Evolutionary conservation across 2,888 invertebrate species (phyloP), one percentile per base, ranked within the genome.

Genomic region (Leucozona laternaria): DNA sequence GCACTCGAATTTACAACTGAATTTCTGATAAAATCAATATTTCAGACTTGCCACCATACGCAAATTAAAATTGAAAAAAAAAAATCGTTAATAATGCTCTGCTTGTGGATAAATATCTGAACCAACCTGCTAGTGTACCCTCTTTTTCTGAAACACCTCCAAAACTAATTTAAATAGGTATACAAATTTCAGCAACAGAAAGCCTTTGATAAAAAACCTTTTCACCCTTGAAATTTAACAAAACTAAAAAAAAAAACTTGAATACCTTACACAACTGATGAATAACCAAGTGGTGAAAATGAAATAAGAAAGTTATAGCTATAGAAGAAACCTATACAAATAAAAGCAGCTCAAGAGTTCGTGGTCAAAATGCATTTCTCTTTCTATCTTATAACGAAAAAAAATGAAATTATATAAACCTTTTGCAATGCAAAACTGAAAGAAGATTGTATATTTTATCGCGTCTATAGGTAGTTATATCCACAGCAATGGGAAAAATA

Each of bases 381-480:
- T 37, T n/a, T n/a, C 4, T n/a, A 31, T 15, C 22, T 37, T 2
- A n/a, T 25, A 31, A 17, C 37, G 37, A n/a, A 50, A 53, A 37
- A 53, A 22, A 13, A 64, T 1, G 45, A 2, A 17, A n/a, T n/a
- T 2, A 64, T 4, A 37, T 22, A 40, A 60, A 17, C 60, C 60
- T 37, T 53, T 68, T 68, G 37, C 68, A 68, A 68, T 68, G 68
- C 68, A 68, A 68, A 66, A 66, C 48, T 50, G 0, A 7, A 53
- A 53, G 53, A 68, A 68, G 53, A 68, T 68, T 68, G 68, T 48
- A 68, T 68, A 53, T 68, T 68, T 53, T 68, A 68, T 68, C 68
- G 53, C 68, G 66, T 22, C 22, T 34, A 22, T 0, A n/a, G n/a
- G n/a, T n/a, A n/a, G 15, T 1, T 13, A 13, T 34, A 31, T 22